Base-by-base conservation (phyloP, 2,113 vertebrate species). In the Zeus faber region DNA sequence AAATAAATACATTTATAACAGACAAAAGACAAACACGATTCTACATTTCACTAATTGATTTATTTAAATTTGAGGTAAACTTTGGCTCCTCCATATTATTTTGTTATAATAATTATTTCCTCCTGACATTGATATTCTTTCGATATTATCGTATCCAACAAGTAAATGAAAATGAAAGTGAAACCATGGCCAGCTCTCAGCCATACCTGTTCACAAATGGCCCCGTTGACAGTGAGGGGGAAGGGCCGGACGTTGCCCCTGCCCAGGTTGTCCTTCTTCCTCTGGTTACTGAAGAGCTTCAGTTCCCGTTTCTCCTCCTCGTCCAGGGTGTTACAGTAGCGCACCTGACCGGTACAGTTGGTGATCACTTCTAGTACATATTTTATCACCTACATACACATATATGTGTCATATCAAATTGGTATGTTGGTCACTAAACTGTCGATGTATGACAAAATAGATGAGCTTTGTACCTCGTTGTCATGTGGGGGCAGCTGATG, bases 261-360 rank as follows among this genome's bases (percentile, higher is more conserved):
- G 23, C 97, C 97, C 84, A 99, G 63, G 62, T 93, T 98, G 72
- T 99, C 97, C 25, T 95, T 91, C 76, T 98, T 99, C 58, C 97
- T 87, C 72, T 99, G 97, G 72, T 91, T 95, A 75, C 96, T 99
- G 87, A 99, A 99, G 31, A 98, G 87, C 77, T 96, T 97, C 24
- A 98, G 90, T 70, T 99, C 97, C 54, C 94, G 89, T 75, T 97
- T 98, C 77, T 98, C 97, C 18, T 99, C 97, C 58, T 98, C 95
- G 22, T 98, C 95, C 90, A 99, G 56, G 0, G 91, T 92, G 72
- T 94, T 97, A 70, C 97, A 99, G 8, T 98, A 98, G 49, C 94
- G 93, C 7, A 98, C 93, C 97, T 99, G 62, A 31, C 54, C 21
- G 62, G 49, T 24, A 56, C 0, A 8, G 10, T 14, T 44, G 33